A percentile compares a stretch with the other conserved stretches of the same genome.
Evolutionary conservation across 1,140 invertebrate genomes (phyloP).

Genomic region (Drosophila nebulosa): DNA sequence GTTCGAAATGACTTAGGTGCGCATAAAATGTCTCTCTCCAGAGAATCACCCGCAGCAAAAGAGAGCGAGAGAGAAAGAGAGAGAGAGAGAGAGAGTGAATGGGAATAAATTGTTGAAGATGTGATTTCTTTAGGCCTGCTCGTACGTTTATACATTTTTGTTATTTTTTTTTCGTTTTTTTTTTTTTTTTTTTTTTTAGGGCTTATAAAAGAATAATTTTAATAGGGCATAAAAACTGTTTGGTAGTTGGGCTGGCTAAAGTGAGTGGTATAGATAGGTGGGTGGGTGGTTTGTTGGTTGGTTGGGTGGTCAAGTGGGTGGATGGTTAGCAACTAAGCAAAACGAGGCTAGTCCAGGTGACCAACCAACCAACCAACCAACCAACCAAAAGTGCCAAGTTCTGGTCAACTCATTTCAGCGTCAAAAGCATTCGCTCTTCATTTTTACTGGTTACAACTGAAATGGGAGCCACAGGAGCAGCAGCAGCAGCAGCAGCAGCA

Average conservation of each 20-base stretch:
- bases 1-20: slow-evolving; percentile 80
- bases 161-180: background rate
- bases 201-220: slow-evolving; percentile 80
- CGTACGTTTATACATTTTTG: too few species aligned
- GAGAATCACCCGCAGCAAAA: background rate
- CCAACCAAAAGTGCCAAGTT: slow-evolving; percentile 2
- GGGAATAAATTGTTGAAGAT: slow-evolving; percentile 62
- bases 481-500: slow-evolving; percentile 39
- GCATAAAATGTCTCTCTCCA: slow-evolving; percentile 74
- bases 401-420: slow-evolving; percentile 8
- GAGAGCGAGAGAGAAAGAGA: background rate
- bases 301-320: background rate
- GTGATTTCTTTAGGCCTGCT: slow-evolving; percentile 50
- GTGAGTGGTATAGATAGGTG: background rate
- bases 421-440: slow-evolving; percentile 38
- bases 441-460: slow-evolving; percentile 59
- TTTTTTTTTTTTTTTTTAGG: slow-evolving; percentile 58
- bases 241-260: slow-evolving; percentile 45
- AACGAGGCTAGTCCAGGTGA: background rate
- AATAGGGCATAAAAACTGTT: slow-evolving; percentile 79
- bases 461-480: background rate
- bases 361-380: background rate
- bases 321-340: background rate
- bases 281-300: background rate
- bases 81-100: slow-evolving; percentile 8